Evolutionary conservation across 2,797 vertebrate species (phyloP), one percentile per base, ranked within the genome.

Genomic region (Acestrorhynchus altus): DNA sequence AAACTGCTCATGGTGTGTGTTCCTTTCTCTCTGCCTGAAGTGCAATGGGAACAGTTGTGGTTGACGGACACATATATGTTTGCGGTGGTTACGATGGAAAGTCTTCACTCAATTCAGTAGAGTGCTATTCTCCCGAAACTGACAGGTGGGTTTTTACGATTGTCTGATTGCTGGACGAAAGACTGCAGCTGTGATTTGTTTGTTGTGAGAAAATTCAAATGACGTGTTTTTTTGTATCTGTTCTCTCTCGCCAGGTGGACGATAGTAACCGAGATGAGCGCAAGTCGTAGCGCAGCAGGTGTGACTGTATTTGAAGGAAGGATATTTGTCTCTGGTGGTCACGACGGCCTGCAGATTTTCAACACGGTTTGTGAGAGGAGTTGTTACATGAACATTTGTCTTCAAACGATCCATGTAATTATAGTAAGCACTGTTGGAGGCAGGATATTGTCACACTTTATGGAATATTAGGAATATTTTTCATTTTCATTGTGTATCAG

Each of bases 281-380:
- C 94, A 0, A 98, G 95, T 76, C 96, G 98, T 83, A 99, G 98
- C 0, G 98, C 98, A 0, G 95, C 97, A 0, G 97, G 98, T 0
- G 96, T 99, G 44, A 93, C 96, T 0, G 89, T 99, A 60, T 99
- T 98, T 9, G 97, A 99, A 49, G 98, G 98, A 1, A 91, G 96
- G 51, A 95, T 99, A 86, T 96, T 96, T 0, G 97, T 98, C 3
- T 98, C 98, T 0, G 98, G 97, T 0, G 98, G 98, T n/a, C 97
- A 99, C 1, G 97, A 99, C 0, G 97, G 98, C 5, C 88, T 99
- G 2, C 98, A 99, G 90, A 99, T 99, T 91, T 99, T 99, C 89
- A 99, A 93, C 92, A 98, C 95, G 0, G 98, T 99, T 52, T 92
- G 96, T 79, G n/a, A 69, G 0, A 35, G 4, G 24, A 20, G 39